Percentiles rank a stretch among this genome's conserved stretches.
Conservation (phyloP, 2,113 vertebrate genomes). For the Dinomys branickii region DNA sequence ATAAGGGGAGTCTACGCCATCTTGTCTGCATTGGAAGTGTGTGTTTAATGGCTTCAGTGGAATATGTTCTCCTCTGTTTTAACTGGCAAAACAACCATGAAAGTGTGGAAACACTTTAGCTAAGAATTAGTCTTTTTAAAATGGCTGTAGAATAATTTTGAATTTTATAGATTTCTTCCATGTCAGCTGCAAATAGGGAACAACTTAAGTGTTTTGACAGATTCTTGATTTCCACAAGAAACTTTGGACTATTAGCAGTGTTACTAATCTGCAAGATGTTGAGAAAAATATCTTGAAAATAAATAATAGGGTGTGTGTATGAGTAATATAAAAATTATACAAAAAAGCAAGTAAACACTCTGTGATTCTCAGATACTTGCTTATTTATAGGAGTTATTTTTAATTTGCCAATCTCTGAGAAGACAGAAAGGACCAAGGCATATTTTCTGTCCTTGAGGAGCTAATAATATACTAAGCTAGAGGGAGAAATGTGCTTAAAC, state of each 20-base stretch:
- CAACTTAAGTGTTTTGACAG: not conserved
- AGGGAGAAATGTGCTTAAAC: not conserved
- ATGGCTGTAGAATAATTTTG: not conserved
- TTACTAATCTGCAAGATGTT: not conserved
- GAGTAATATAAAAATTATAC: not conserved
- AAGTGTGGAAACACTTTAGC: not conserved
- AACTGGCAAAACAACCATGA: not conserved
- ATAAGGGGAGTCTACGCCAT: not conserved
- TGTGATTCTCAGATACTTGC: not conserved
- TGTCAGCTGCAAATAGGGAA: not conserved
- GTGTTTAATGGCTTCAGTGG: not conserved
- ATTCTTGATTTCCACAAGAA: slow-evolving; percentile 3
- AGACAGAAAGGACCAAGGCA: not conserved
- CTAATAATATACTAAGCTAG: not conserved
- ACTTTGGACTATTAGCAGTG: not conserved
- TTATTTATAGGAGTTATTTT: not conserved
- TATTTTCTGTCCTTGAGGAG: not conserved
- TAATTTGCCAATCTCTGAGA: not conserved
- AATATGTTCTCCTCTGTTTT: not conserved
- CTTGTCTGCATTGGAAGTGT: not conserved
- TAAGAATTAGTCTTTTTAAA: not conserved
- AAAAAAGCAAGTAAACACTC: not conserved
- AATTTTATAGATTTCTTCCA: not conserved
- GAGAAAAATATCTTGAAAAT: not conserved
- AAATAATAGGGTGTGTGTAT: not conserved